These are phyloP conservation scores for Emydoidea blandingii DNA, from an alignment of 2,797 vertebrate genomes.

Conservation along the genomic window DNA sequence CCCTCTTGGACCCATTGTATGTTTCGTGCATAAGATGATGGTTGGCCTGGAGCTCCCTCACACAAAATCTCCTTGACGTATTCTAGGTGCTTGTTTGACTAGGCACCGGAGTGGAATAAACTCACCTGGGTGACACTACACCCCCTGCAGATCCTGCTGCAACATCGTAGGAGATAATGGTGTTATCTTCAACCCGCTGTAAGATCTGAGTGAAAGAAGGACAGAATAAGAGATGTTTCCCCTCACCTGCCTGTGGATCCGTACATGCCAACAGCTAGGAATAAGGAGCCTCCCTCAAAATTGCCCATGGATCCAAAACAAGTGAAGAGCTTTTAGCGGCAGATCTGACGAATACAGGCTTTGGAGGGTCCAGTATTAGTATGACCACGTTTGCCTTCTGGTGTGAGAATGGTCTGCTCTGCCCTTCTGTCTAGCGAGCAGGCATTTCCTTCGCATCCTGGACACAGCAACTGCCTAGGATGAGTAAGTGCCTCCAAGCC, in stretches of 20 bases:
- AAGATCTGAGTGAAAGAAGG: constrained; percentile 85
- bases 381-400: not conserved
- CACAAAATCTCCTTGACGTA: rapidly evolving
- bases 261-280: not conserved
- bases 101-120: not conserved
- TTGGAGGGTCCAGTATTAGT: not conserved
- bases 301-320: not conserved
- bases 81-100: not conserved
- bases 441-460: not conserved
- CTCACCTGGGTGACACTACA: constrained; percentile 93
- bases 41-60: not conserved
- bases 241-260: not conserved
- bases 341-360: not conserved
- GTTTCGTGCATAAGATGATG: not conserved
- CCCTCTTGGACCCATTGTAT: too few species aligned
- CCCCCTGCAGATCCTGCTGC: constrained; percentile 93
- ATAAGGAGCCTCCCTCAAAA: rapidly evolving
- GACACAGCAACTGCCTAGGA: rapidly evolving
- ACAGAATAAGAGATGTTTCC: not conserved
- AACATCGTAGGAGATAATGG: constrained; percentile 92
- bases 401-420: not conserved
- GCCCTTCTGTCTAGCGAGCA: not conserved
- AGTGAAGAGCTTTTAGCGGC: rapidly evolving
- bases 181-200: constrained; percentile 95
- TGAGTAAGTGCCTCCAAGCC: not conserved